phyloP scores from a whole-genome alignment of 2,888 invertebrate genomes.

The Epistrophe eligans region DNA sequence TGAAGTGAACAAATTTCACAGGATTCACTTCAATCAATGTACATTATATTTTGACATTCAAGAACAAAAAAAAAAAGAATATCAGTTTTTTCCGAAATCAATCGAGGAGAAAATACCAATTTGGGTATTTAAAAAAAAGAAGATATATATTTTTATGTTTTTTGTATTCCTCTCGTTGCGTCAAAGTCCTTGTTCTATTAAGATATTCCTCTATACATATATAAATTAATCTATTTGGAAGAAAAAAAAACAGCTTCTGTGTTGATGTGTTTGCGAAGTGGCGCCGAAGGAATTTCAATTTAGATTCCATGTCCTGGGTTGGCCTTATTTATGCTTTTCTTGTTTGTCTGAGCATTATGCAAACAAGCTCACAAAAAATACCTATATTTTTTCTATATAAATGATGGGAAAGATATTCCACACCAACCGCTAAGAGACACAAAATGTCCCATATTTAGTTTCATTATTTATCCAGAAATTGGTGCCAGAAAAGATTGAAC shows the following conservation, averaged over 20 bases:
- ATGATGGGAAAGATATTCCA: background rate
- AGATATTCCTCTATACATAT: background rate
- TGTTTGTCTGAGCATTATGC: constrained; percentile 59
- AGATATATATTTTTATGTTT: background rate
- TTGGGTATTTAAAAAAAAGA: background rate
- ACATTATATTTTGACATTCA: background rate
- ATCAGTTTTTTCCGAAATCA: background rate
- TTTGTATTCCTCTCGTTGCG: background rate
- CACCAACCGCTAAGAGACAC: constrained; percentile 30
- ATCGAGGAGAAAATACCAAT: constrained; percentile 11
- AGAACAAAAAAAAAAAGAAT: background rate
- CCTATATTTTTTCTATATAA: background rate
- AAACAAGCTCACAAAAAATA: constrained; percentile 41
- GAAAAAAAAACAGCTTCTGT: constrained; percentile 31
- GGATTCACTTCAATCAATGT: background rate
- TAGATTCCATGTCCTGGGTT: constrained; percentile 32
- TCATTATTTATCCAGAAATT: constrained; percentile 63
- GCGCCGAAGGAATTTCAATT: constrained; percentile 63
- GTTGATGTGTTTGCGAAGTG: constrained; percentile 58
- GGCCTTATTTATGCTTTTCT: constrained; percentile 62
- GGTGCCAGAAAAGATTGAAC: constrained; percentile 66
- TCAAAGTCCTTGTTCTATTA: constrained; percentile 21
- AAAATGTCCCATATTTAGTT: constrained; percentile 64
- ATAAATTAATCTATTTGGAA: constrained; percentile 4
- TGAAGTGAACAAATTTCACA: constrained; percentile 8